phyloP scores from a whole-genome alignment of 2,888 invertebrate genomes.

The Melanotus villosus region DNA sequence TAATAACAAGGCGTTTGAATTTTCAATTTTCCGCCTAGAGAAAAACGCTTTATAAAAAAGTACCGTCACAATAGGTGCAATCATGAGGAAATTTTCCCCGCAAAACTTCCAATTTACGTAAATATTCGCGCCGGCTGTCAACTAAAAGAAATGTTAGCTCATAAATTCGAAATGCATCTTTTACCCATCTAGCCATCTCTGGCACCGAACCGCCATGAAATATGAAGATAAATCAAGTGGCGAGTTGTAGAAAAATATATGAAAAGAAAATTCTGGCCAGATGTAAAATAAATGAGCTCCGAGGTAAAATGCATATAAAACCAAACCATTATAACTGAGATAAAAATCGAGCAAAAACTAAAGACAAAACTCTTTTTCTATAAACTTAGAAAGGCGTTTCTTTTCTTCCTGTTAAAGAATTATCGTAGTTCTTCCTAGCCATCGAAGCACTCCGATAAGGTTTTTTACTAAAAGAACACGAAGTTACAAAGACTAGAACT shows the following conservation, averaged over 20 bases:
- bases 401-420: no score
- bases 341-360: background rate
- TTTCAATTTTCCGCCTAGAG: slow-evolving; percentile 44
- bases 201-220: slow-evolving; percentile 17
- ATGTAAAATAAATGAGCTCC: slow-evolving; percentile 26
- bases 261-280: background rate
- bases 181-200: slow-evolving; percentile 26
- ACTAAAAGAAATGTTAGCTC: slow-evolving; percentile 37
- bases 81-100: slow-evolving; percentile 42
- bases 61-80: slow-evolving; percentile 40
- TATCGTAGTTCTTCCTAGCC: no score
- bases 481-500: no score
- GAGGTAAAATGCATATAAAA: slow-evolving; percentile 6
- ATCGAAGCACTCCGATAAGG: no score
- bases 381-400: no score
- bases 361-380: no score
- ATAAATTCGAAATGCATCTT: slow-evolving; percentile 41
- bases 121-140: slow-evolving; percentile 44
- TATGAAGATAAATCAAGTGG: slow-evolving; percentile 25
- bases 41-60: slow-evolving; percentile 38
- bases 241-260: background rate
- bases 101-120: slow-evolving; percentile 44
- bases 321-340: background rate
- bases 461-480: no score
- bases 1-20: slow-evolving; percentile 37